Conservation (phyloP, 92 coral and sea anemone genomes). For the Isaurus tuberculatus region DNA sequence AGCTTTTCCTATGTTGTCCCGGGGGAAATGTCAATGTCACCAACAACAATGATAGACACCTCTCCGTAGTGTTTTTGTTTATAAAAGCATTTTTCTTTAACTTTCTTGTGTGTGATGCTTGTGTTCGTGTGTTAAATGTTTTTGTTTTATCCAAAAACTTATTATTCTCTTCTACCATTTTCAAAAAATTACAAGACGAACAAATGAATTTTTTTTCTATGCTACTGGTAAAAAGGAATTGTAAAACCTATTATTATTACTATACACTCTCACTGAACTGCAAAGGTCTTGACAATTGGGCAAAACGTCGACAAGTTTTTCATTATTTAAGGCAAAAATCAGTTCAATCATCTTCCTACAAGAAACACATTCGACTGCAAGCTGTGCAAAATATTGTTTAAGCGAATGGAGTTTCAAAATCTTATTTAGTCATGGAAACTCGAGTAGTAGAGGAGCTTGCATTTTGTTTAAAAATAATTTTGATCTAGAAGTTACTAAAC, state of each 20-base stretch:
- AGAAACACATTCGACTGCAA: slow-evolving; percentile 46
- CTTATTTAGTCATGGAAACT: slow-evolving; percentile 24
- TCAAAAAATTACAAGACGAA: slow-evolving; percentile 17
- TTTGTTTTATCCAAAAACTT: slow-evolving; percentile 8
- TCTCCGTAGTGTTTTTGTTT: neutral
- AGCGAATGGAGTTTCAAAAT: slow-evolving; percentile 45
- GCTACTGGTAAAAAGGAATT: slow-evolving; percentile 17
- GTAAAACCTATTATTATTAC: slow-evolving; percentile 5
- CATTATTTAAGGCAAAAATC: slow-evolving; percentile 7
- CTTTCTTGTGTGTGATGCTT: slow-evolving; percentile 13
- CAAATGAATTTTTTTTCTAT: slow-evolving; percentile 19
- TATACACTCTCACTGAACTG: slow-evolving; percentile 9
- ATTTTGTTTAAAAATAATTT: slow-evolving; percentile 38
- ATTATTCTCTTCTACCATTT: slow-evolving; percentile 17
- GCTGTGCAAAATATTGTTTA: slow-evolving; percentile 11
- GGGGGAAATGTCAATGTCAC: slow-evolving; percentile 22
- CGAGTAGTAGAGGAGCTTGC: slow-evolving; percentile 37
- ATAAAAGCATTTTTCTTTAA: neutral
- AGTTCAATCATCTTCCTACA: slow-evolving; percentile 24
- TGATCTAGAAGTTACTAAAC: slow-evolving; percentile 19
- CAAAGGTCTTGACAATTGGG: slow-evolving; percentile 14
- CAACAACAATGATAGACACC: slow-evolving; percentile 7
- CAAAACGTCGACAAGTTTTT: slow-evolving; percentile 14
- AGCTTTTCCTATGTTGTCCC: slow-evolving; percentile 3
- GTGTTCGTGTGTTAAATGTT: slow-evolving; percentile 20